Base-by-base conservation (phyloP, 2,797 vertebrate genomes). In the Spondyliosoma cantharus region DNA sequence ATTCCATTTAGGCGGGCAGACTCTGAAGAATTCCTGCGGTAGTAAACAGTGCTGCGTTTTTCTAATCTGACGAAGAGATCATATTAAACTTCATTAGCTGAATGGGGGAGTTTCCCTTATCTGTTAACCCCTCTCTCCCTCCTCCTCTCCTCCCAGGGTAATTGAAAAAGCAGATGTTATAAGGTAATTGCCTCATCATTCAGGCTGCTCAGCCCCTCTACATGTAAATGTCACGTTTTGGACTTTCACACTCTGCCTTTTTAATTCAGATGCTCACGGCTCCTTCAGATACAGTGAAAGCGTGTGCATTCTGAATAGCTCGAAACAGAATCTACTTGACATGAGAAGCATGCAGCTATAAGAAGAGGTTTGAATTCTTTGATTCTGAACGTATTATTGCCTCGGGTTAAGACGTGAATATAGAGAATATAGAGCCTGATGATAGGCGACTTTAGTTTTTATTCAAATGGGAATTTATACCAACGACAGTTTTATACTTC, bases 101-200 rank as follows among this genome's bases (percentile, higher is more conserved):
- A 86, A 90, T 43, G 76, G 72, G 74, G 64, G 76, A 65, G 82
- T 75, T 86, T 84, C 79, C 58, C 76, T 90, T 90, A 91, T 92
- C 90, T 88, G n/a, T 87, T 89, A 87, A 84, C 89, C 83, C 80
- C 76, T 91, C 67, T 49, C 59, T 77, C 52, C 73, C 45, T 49
- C 63, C 29, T 58, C 78, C 74, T 59, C 37, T 58, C 56, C 71
- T 75, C 76, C 70, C 67, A 52, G 56, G 81, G 80, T 92, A 91
- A 94, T 89, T 90, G 86, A 89, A 87, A 86, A 87, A 89, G 89
- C 90, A 89, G 90, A 85, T 92, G 89, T 90, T 90, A 86, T 72
- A 75, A 85, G 74, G 88, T 93, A 93, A 93, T 88, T 87, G 90
- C 78, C 83, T 91, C 90, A 91, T 94, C 83, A 65, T 67, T 94